Evolutionary conservation across 2,113 vertebrate genomes (phyloP), one percentile per base, ranked within the genome.

Genomic region (Xenus cinereus): DNA sequence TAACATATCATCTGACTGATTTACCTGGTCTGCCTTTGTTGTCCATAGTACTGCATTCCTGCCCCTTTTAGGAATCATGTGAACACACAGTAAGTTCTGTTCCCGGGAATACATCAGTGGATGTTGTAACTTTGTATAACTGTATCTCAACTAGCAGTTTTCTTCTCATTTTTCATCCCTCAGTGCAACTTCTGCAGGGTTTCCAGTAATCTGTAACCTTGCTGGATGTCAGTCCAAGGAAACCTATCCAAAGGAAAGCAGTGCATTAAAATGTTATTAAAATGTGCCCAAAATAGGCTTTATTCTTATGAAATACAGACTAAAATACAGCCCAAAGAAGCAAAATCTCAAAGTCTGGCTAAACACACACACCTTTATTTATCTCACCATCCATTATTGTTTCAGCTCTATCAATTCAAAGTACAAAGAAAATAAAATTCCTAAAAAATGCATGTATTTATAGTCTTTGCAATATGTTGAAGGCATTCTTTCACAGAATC

Each of bases 241-340:
- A 92, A 68, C 23, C n/a, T 72, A 73, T 74, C 27, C 17, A 93
- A 97, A 95, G 37, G 60, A 94, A 95, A 81, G 21, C 33, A 68
- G 23, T 45, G 19, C 5, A 0, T 27, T 76, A 85, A 88, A 77
- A 8, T 62, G 51, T 24, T 62, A 33, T 39, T 54, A 35, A 16
- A 30, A 17, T 32, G 14, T 51, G 18, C 10, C 12, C 50, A 26
- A 86, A 63, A 57, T 21, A 66, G 46, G 9, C 8, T 69, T 87
- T 71, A 54, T 75, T 66, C 13, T 78, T 75, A 60, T 28, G n/a
- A 89, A 93, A 60, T 54, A 33, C 6, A 79, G 30, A 46, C 32
- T 51, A 90, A 92, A 90, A 83, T 39, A 75, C 15, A 39, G 20
- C 17, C 10, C 28, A 51, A 91, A 91, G 12, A 89, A 54, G 35